Evolutionary conservation across 2,113 vertebrate species (phyloP).

Genomic region (Sinosuthora webbiana): DNA sequence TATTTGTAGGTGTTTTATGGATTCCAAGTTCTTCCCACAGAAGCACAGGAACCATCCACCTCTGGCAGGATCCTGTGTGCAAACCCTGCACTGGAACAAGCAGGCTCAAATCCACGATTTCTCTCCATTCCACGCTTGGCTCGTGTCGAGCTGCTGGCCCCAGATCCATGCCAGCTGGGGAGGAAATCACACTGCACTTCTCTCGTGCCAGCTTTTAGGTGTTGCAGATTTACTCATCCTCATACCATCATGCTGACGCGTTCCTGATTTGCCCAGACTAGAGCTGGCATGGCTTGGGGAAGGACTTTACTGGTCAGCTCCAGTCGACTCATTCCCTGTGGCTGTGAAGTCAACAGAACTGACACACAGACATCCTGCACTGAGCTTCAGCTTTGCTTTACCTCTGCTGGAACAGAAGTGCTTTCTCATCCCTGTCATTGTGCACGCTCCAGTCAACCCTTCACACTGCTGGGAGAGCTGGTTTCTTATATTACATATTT

Average conservation of each 20-base stretch:
- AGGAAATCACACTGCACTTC: neutral
- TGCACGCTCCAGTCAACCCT: neutral
- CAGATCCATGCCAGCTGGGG: neutral
- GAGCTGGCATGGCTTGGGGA: slow-evolving; percentile 26
- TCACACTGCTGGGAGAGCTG: neutral
- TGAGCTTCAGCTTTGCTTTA: neutral
- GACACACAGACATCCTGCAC: neutral
- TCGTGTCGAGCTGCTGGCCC: neutral
- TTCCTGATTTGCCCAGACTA: slow-evolving; percentile 46
- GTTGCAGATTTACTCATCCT: slow-evolving; percentile 41
- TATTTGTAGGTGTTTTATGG: neutral
- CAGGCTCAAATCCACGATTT: neutral
- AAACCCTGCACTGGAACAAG: neutral
- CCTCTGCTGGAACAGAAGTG: neutral
- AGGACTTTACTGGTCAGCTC: slow-evolving; percentile 29
- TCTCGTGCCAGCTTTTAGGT: slow-evolving; percentile 29
- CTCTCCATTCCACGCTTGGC: neutral
- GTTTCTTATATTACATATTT: neutral
- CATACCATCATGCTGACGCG: slow-evolving; percentile 12
- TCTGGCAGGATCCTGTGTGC: neutral
- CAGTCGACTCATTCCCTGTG: neutral
- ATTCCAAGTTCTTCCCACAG: neutral
- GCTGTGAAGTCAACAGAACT: neutral
- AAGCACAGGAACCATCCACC: neutral
- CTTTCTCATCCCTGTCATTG: neutral